Conservation (phyloP, 2,113 vertebrate species). For the Hucho hucho region DNA sequence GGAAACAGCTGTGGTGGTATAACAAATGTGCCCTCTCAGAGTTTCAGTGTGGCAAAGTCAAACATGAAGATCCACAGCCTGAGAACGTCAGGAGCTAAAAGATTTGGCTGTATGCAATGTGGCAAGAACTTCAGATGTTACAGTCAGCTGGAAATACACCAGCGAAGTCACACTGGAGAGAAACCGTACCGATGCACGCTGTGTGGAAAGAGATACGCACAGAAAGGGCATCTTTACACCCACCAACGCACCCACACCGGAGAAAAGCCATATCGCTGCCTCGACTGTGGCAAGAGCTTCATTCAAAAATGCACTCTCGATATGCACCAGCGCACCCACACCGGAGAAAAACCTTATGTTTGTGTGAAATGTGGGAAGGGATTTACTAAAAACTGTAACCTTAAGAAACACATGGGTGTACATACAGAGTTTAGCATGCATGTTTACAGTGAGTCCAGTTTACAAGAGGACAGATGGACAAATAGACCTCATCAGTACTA, state of each 20-base stretch:
- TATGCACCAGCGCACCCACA: constrained; percentile 78
- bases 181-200: constrained; percentile 73
- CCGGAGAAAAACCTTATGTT: constrained; percentile 74
- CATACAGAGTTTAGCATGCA: constrained; percentile 57
- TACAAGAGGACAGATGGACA: constrained; percentile 39
- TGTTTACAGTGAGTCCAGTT: constrained; percentile 35
- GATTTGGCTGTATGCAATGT: constrained; percentile 70
- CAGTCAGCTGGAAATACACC: constrained; percentile 76
- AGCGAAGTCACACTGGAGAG: constrained; percentile 77
- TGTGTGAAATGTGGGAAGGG: constrained; percentile 74
- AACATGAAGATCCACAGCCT: constrained; percentile 54
- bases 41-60: constrained; percentile 27
- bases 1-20: constrained; percentile 35
- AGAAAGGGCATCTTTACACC: constrained; percentile 76
- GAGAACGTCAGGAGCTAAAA: constrained; percentile 55
- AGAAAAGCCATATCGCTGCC: constrained; percentile 75
- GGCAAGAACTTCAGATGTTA: constrained; percentile 74
- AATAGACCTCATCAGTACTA: constrained; percentile 10
- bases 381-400: constrained; percentile 76
- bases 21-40: constrained; percentile 37
- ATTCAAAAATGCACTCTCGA: constrained; percentile 79
- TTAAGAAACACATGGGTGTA: constrained; percentile 73
- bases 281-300: constrained; percentile 74
- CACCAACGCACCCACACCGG: constrained; percentile 78
- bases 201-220: constrained; percentile 74